Conservation (phyloP, 2,888 invertebrate species). For the Meliscaeva auricollis region DNA sequence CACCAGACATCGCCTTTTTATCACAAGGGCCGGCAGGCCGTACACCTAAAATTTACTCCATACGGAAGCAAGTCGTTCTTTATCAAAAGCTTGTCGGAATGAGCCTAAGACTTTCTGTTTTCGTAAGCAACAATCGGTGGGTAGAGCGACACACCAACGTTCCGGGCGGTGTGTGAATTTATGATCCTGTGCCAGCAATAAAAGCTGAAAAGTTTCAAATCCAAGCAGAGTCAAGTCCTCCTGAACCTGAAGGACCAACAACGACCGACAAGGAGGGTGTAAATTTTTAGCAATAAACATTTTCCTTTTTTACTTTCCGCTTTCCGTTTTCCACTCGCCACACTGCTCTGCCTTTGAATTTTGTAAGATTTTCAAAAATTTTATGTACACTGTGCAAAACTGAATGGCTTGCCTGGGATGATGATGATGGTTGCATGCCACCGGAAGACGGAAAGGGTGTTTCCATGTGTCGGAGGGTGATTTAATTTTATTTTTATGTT, state of each 20-base stretch:
- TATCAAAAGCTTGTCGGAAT: conserved; percentile 55
- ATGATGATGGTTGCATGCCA: conserved; percentile 51
- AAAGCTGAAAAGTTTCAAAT: conserved; percentile 69
- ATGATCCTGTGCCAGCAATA: conserved; percentile 74
- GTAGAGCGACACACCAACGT: conserved; percentile 51
- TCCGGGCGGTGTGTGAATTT: conserved; percentile 77
- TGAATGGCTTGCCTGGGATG: conserved; percentile 33
- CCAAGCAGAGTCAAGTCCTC: conserved; percentile 29
- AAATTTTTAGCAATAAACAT: conserved; percentile 65
- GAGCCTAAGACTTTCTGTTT: conserved; percentile 65
- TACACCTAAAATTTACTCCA: background rate
- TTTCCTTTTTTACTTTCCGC: conserved; percentile 68
- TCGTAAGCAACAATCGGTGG: conserved; percentile 75
- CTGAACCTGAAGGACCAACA: too few species aligned
- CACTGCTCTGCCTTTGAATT: conserved; percentile 36
- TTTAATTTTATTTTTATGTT: conserved; percentile 78
- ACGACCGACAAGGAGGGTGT: background rate
- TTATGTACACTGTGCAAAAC: conserved; percentile 49
- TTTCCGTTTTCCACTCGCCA: background rate
- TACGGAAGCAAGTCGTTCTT: conserved; percentile 66
- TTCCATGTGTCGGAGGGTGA: conserved; percentile 75
- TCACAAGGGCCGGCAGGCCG: background rate
- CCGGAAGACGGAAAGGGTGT: conserved; percentile 75
- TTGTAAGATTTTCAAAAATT: conserved; percentile 56
- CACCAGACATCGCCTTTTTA: too few species aligned